These are phyloP conservation scores for Pristionchus mayeri DNA, from an alignment of 2,888 invertebrate genomes.

Conservation along the genomic window DNA sequence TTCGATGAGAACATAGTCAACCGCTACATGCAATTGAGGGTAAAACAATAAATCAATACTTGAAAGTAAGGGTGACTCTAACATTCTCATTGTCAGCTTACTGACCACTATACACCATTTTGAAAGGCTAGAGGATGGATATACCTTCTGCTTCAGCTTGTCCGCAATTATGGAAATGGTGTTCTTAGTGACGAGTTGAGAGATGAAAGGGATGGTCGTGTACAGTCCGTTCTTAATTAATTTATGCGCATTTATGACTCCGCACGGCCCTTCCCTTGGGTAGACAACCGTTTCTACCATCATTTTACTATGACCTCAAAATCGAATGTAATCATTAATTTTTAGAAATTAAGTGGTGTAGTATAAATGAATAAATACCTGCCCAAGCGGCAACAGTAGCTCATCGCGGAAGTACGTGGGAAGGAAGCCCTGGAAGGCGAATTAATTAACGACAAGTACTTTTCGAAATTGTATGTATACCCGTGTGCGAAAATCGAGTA, in stretches of 20 bases:
- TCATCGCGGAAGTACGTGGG: constrained; percentile 48
- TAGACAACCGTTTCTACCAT: background rate
- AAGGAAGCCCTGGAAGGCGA: constrained; percentile 34
- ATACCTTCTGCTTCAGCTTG: constrained; percentile 23
- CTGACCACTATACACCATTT: no score
- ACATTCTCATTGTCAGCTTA: no score
- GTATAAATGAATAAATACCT: constrained; percentile 33
- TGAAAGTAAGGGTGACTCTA: no score
- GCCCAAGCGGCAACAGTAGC: constrained; percentile 33
- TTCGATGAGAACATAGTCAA: no score
- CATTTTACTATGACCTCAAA: no score
- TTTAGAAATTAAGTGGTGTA: no score
- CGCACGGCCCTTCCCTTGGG: no score
- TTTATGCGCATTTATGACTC: background rate
- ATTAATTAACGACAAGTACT: background rate
- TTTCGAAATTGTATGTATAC: no score
- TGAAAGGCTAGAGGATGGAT: no score
- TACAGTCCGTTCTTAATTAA: constrained; percentile 32
- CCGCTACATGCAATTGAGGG: no score
- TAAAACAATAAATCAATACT: no score
- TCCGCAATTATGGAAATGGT: constrained; percentile 4
- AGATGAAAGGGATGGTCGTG: constrained; percentile 48
- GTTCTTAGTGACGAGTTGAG: constrained; percentile 38
- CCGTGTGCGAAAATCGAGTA: no score
- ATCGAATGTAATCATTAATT: background rate